These are phyloP conservation scores for Hozukius guyotensis DNA, from an alignment of 2,797 vertebrate genomes.

Conservation along the genomic window DNA sequence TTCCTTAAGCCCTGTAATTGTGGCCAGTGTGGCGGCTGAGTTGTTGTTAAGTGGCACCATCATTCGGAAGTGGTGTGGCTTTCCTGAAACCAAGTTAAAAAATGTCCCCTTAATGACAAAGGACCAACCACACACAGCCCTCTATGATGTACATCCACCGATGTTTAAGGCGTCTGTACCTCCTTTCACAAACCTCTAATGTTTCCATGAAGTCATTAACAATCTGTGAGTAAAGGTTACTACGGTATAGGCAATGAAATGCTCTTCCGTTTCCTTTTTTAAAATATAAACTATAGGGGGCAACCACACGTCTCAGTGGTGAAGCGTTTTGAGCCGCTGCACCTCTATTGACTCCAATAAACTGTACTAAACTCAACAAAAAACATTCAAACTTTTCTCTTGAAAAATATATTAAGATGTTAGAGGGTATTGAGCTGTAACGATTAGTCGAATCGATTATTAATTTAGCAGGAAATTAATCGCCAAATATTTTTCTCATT, in stretches of 20 bases:
- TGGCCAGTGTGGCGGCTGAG: conserved; percentile 41
- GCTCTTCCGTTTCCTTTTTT: neutral
- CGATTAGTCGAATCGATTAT: neutral
- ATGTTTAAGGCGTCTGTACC: conserved; percentile 1
- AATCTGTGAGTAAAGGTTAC: neutral
- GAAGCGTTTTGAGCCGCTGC: neutral
- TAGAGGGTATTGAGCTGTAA: neutral
- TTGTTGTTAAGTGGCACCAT: conserved; percentile 37
- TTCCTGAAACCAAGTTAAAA: conserved; percentile 38
- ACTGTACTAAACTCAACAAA: neutral
- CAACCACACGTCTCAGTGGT: neutral
- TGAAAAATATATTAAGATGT: neutral
- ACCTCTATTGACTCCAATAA: neutral
- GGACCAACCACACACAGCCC: conserved; percentile 23
- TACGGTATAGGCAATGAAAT: neutral
- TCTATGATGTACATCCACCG: conserved; percentile 11
- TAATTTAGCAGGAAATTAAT: neutral
- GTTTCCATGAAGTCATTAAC: conserved; percentile 55
- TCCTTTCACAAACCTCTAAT: conserved; percentile 18
- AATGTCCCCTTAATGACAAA: conserved; percentile 50
- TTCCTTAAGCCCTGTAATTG: conserved; percentile 63
- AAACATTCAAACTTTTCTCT: neutral
- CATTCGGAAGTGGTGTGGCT: conserved; percentile 46
- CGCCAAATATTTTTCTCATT: neutral
- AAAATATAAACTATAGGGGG: neutral